Evolutionary conservation across 2,888 invertebrate species (phyloP).

Genomic region (Odontocerum albicorne): DNA sequence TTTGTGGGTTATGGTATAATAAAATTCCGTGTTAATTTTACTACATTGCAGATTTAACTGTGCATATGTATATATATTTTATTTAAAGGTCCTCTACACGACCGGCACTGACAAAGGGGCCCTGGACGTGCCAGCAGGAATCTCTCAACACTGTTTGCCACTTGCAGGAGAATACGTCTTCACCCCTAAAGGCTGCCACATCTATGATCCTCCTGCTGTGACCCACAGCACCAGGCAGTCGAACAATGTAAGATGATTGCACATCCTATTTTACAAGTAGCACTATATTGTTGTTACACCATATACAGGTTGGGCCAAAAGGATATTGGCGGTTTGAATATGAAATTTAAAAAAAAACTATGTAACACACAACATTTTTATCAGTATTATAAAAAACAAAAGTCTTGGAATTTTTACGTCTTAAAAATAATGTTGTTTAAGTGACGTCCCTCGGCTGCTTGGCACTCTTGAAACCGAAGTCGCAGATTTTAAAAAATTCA

Average conservation of each 20-base stretch:
- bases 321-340: too few relatives aligned
- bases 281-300: too few relatives aligned
- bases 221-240: constrained; percentile 32
- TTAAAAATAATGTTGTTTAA: too few relatives aligned
- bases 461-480: too few relatives aligned
- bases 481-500: neutral
- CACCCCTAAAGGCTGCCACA: constrained; percentile 79
- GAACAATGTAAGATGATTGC: constrained; percentile 37
- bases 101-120: constrained; percentile 40
- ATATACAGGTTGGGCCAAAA: too few relatives aligned
- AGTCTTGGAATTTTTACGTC: neutral
- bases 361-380: neutral
- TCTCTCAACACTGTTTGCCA: constrained; percentile 74
- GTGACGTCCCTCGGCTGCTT: too few relatives aligned
- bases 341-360: too few relatives aligned
- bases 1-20: too few relatives aligned
- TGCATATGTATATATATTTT: too few relatives aligned
- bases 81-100: constrained; percentile 51
- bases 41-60: too few relatives aligned
- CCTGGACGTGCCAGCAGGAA: constrained; percentile 62
- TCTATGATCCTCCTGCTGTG: constrained; percentile 55
- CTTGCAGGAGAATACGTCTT: constrained; percentile 69
- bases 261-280: constrained; percentile 34
- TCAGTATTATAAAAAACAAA: neutral
- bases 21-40: too few relatives aligned